phyloP scores from a whole-genome alignment of 92 coral and sea anemone species.

The Porites cylindrica region DNA sequence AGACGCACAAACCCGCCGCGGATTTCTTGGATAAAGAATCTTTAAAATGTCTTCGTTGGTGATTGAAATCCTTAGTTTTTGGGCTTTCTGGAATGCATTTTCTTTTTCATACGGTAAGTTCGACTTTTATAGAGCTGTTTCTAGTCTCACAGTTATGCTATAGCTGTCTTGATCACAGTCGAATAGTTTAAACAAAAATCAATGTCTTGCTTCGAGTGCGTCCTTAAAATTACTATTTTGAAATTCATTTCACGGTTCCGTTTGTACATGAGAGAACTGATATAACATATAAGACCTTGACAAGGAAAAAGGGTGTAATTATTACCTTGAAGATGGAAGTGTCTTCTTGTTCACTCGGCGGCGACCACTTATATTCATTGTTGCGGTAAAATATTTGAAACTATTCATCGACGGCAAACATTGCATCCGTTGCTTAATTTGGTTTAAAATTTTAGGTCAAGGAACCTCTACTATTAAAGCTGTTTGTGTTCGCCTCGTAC shows the following conservation, averaged over 20 bases:
- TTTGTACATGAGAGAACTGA: not conserved
- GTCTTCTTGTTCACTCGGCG: no score
- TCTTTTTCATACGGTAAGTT: constrained; percentile 15
- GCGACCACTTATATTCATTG: no score
- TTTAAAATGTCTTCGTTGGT: not conserved
- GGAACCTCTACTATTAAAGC: no score
- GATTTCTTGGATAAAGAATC: not conserved
- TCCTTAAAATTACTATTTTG: not conserved
- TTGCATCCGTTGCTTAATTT: no score
- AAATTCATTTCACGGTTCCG: not conserved
- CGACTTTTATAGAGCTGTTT: not conserved
- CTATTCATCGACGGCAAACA: no score
- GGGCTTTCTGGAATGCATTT: constrained; percentile 4
- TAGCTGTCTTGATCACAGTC: not conserved
- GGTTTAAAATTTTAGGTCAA: no score
- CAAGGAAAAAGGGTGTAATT: not conserved
- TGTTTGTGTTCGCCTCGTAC: no score
- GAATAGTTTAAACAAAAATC: not conserved
- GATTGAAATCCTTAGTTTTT: not conserved
- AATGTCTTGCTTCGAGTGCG: not conserved
- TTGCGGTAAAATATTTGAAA: no score
- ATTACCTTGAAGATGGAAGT: no score
- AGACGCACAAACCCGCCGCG: not conserved
- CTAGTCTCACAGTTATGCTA: no score
- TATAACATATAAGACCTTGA: not conserved